phyloP scores from a whole-genome alignment of 2,113 vertebrate genomes.

The Notiomystis cincta region DNA sequence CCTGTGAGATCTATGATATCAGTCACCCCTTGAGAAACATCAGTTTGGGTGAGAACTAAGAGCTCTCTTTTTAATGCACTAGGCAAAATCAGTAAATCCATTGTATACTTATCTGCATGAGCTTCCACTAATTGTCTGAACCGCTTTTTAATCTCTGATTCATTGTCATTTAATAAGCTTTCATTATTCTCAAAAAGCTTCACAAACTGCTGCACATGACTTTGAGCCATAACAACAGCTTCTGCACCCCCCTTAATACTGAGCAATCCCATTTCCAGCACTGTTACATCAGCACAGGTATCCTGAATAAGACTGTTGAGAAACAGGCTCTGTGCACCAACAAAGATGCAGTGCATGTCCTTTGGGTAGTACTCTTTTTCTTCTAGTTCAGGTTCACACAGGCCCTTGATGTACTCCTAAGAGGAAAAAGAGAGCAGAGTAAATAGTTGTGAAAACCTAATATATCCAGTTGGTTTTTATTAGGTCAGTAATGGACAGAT shows the following conservation, averaged over 20 bases:
- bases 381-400: conserved; percentile 93
- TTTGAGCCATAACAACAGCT: conserved; percentile 94
- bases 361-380: conserved; percentile 88
- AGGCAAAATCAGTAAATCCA: conserved; percentile 93
- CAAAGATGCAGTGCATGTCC: conserved; percentile 98
- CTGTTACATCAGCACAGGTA: conserved; percentile 87
- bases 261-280: conserved; percentile 84
- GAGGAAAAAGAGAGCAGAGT: neutral
- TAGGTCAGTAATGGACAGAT: neutral
- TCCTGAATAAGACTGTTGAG: conserved; percentile 87
- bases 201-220: conserved; percentile 91
- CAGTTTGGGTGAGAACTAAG: conserved; percentile 77
- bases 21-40: neutral
- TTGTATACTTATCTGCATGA: conserved; percentile 88
- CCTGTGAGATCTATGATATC: conserved; percentile 15
- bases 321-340: conserved; percentile 85
- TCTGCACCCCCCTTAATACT: conserved; percentile 83
- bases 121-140: conserved; percentile 92
- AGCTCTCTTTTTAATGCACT: conserved; percentile 91
- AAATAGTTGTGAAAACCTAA: neutral
- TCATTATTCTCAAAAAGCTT: conserved; percentile 87
- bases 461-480: neutral
- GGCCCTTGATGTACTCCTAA: conserved; percentile 91
- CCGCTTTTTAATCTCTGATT: conserved; percentile 83
- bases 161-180: conserved; percentile 77